A percentile compares a stretch with the other conserved stretches of the same genome.
phyloP scores from a whole-genome alignment of 2,113 vertebrate genomes.

The Spilogale gracilis region DNA sequence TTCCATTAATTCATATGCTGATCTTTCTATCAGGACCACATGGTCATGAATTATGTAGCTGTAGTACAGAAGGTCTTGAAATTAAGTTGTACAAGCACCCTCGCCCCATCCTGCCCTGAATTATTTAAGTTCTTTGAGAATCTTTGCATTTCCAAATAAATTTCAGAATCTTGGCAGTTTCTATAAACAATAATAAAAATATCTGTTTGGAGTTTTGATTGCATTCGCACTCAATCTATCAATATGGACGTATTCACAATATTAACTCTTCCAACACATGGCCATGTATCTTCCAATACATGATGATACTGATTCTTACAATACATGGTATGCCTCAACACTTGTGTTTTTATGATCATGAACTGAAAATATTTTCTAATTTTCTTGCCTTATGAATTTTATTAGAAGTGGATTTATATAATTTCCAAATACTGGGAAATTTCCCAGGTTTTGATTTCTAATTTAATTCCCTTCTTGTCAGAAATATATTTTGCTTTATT shows the following conservation, averaged over 20 bases:
- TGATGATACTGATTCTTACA: background rate
- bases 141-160: background rate
- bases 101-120: background rate
- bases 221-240: background rate
- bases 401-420: background rate
- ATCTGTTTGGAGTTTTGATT: background rate
- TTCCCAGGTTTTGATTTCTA: background rate
- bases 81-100: background rate
- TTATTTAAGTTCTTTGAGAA: background rate
- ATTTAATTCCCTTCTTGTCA: background rate
- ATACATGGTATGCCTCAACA: background rate
- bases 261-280: background rate
- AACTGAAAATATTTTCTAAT: background rate
- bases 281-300: background rate
- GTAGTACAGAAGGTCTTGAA: background rate
- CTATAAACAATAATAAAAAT: background rate
- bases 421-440: background rate
- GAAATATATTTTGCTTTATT: background rate
- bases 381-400: background rate
- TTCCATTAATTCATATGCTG: background rate
- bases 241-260: background rate
- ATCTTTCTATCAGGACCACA: background rate
- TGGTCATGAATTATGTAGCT: background rate
- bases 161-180: background rate
- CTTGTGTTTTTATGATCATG: background rate